Conservation (phyloP, 1,140 invertebrate species). For the Chymomyza costata region DNA sequence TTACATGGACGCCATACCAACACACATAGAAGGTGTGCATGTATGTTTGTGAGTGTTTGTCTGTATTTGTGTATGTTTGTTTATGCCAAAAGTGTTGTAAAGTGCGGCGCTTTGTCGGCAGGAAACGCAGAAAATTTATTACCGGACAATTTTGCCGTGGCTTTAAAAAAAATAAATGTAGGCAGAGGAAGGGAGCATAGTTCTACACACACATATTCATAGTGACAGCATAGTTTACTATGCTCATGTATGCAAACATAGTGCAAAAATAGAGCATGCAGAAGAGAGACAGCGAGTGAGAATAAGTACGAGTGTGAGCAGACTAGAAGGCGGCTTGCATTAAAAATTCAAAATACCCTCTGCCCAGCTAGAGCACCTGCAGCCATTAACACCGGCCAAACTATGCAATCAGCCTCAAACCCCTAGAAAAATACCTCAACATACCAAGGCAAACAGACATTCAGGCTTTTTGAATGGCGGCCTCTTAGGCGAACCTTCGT, state of each 20-base stretch:
- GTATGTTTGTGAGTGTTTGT: conserved; percentile 11
- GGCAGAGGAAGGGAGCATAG: neutral
- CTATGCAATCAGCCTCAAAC: conserved; percentile 22
- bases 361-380: conserved; percentile 39
- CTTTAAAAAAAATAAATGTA: conserved; percentile 46
- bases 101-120: conserved; percentile 71
- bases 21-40: conserved; percentile 3
- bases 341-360: conserved; percentile 71
- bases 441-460: conserved; percentile 14
- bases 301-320: conserved; percentile 41
- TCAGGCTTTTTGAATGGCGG: conserved; percentile 8
- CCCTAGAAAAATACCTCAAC: too few species aligned
- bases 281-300: neutral
- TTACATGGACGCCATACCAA: conserved; percentile 51
- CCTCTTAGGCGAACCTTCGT: conserved; percentile 28
- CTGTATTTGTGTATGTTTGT: conserved; percentile 57
- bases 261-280: conserved; percentile 51
- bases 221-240: conserved; percentile 58
- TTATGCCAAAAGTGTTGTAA: conserved; percentile 72
- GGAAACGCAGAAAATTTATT: conserved; percentile 72
- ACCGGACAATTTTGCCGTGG: conserved; percentile 67
- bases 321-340: conserved; percentile 48
- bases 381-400: conserved; percentile 64
- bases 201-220: conserved; percentile 28
- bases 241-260: conserved; percentile 68